These are phyloP conservation scores for Pollimyrus isidori DNA, from an alignment of 2,113 vertebrate species.

Conservation along the genomic window DNA sequence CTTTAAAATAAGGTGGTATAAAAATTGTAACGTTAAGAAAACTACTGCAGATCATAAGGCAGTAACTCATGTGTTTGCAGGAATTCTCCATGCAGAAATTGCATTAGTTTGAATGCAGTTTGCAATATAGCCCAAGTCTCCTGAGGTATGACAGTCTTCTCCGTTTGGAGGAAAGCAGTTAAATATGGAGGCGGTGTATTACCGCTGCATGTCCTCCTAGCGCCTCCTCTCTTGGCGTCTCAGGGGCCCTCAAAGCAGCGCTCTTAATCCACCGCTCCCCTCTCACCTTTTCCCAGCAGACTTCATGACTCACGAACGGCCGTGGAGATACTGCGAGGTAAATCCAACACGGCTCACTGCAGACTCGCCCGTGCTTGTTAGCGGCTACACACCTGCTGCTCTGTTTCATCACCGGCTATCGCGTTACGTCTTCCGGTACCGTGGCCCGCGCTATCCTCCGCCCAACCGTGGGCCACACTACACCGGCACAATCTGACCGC, in stretches of 20 bases:
- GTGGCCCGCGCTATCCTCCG: not conserved
- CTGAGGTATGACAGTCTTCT: constrained; percentile 23
- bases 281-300: not conserved
- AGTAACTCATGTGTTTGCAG: not conserved
- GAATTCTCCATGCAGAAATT: not conserved
- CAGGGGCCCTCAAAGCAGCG: not conserved
- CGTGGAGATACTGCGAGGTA: not conserved
- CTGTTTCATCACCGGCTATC: not conserved
- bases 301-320: not conserved
- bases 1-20: not conserved
- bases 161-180: not conserved
- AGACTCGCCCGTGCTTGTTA: not conserved
- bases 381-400: not conserved
- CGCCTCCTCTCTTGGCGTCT: not conserved
- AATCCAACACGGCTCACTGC: not conserved
- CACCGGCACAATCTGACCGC: not conserved
- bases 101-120: not conserved
- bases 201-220: not conserved
- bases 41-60: not conserved
- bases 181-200: not conserved
- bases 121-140: not conserved
- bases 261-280: not conserved
- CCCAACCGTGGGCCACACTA: not conserved
- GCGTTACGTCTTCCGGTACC: not conserved
- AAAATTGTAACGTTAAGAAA: not conserved